phyloP scores from a whole-genome alignment of 2,113 vertebrate species.

The Eubucco bourcierii region DNA sequence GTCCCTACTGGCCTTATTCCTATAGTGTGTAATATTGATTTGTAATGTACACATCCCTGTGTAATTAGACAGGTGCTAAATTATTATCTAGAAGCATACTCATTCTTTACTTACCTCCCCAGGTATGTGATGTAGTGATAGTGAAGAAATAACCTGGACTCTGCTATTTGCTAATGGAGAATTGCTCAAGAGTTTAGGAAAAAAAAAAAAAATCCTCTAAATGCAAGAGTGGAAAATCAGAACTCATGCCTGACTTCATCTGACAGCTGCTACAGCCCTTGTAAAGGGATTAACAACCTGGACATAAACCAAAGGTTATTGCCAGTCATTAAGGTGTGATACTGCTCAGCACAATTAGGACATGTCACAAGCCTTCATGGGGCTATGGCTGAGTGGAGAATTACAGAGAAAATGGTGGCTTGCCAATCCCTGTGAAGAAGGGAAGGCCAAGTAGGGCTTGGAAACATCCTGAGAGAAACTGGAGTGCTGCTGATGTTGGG shows the following conservation, averaged over 20 bases:
- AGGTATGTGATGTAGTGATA: neutral
- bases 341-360: conserved; percentile 3
- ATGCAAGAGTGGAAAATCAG: conserved; percentile 4
- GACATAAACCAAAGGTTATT: conserved; percentile 42
- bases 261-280: conserved; percentile 21
- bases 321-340: conserved; percentile 32
- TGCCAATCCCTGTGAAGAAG: neutral
- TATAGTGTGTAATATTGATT: neutral
- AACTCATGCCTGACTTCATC: conserved; percentile 40
- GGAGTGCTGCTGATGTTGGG: neutral
- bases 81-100: neutral
- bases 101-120: neutral
- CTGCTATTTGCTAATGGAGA: neutral
- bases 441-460: neutral
- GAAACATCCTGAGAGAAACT: neutral
- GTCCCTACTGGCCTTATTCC: neutral
- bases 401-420: conserved; percentile 17
- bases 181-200: conserved; percentile 20
- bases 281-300: conserved; percentile 59
- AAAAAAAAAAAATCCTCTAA: neutral
- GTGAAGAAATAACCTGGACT: neutral
- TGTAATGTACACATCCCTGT: neutral
- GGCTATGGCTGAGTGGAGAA: conserved; percentile 4
- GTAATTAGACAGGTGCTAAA: neutral
- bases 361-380: neutral